phyloP scores from a whole-genome alignment of 2,797 vertebrate genomes.

The Ispidina picta region DNA sequence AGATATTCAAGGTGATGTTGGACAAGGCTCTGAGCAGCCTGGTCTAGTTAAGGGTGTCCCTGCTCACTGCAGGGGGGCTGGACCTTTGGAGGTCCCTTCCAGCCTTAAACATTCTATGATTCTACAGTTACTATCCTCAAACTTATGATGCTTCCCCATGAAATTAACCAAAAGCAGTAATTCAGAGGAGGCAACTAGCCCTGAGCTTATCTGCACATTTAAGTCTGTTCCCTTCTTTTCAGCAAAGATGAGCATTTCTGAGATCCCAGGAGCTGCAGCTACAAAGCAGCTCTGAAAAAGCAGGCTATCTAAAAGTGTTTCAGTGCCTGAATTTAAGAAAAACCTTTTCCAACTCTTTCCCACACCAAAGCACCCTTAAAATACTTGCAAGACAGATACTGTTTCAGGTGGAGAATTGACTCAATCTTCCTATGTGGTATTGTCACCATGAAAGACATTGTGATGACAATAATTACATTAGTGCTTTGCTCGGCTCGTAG shows the following conservation, averaged over 20 bases:
- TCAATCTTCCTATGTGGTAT: background rate
- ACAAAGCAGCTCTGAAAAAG: background rate
- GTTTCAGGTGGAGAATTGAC: background rate
- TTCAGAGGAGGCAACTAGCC: background rate
- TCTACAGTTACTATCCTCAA: background rate
- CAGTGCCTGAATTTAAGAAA: background rate
- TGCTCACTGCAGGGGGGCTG: too few species aligned
- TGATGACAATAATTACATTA: background rate
- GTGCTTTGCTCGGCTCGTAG: background rate
- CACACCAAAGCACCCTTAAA: background rate
- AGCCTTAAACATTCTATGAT: too few species aligned
- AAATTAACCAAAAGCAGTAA: background rate
- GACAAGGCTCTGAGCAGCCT: too few species aligned
- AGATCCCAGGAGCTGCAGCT: background rate
- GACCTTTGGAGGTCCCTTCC: too few species aligned
- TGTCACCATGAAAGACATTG: background rate
- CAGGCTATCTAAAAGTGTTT: background rate
- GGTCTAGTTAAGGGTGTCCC: too few species aligned
- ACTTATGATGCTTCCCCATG: rapidly evolving
- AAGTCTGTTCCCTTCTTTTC: background rate
- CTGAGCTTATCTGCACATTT: background rate
- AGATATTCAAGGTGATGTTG: too few species aligned
- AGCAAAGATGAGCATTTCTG: background rate
- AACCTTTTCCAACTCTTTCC: background rate
- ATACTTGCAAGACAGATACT: background rate